These are phyloP conservation scores for Bradysia coprophila DNA, from an alignment of 1,140 invertebrate species.

Conservation along the genomic window DNA sequence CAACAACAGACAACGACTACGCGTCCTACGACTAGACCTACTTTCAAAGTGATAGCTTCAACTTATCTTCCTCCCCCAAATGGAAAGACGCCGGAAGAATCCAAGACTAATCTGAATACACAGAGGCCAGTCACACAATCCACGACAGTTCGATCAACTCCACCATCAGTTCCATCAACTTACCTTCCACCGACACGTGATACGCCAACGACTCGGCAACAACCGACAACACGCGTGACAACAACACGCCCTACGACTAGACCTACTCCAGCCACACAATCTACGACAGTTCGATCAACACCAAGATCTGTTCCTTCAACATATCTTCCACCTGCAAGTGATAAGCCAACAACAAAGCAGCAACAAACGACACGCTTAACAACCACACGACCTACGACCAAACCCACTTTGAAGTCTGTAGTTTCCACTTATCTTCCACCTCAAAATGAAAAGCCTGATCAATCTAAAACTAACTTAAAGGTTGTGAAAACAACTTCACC, in stretches of 20 bases:
- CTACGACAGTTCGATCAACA: not conserved
- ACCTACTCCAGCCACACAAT: not conserved
- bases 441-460: too few relatives aligned
- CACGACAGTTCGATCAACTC: not conserved
- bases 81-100: too few relatives aligned
- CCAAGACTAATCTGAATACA: too few relatives aligned
- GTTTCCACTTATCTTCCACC: too few relatives aligned
- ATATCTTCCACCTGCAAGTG: constrained; percentile 6
- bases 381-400: too few relatives aligned
- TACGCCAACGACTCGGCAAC: too few relatives aligned
- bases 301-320: constrained; percentile 3
- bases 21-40: constrained; percentile 2
- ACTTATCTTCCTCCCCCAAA: constrained; percentile 4
- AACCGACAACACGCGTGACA: too few relatives aligned
- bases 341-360: constrained; percentile 7
- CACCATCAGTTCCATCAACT: constrained; percentile 4
- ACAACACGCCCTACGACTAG: too few relatives aligned
- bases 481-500: constrained; percentile 6
- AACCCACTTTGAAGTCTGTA: too few relatives aligned
- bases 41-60: not conserved
- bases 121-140: not conserved
- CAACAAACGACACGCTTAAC: too few relatives aligned
- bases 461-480: constrained; percentile 6
- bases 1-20: too few relatives aligned
- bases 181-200: too few relatives aligned